A percentile compares a stretch with the other conserved stretches of the same genome.
phyloP scores from a whole-genome alignment of 2,113 vertebrate genomes.

The Thryonomys swinderianus region DNA sequence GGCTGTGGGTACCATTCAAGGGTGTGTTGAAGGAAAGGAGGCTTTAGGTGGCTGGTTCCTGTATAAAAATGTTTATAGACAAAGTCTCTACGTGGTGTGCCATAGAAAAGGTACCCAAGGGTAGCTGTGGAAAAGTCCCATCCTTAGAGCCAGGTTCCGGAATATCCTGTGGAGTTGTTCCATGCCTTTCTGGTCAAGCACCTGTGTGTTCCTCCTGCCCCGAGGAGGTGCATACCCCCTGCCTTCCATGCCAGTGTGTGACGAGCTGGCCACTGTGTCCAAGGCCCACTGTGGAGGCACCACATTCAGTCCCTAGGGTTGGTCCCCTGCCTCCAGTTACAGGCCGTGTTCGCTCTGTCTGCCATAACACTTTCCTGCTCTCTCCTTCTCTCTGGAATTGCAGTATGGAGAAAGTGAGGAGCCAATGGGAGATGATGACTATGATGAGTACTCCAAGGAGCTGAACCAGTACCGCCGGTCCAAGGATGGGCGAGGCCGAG shows the following conservation, averaged over 20 bases:
- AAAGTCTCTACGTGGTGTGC: not conserved
- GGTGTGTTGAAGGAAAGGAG: not conserved
- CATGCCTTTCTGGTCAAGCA: not conserved
- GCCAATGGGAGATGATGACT: slow-evolving; percentile 91
- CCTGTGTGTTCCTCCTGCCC: not conserved
- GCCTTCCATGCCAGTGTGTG: not conserved
- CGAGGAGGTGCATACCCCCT: too few relatives aligned
- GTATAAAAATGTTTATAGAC: not conserved
- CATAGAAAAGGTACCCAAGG: not conserved
- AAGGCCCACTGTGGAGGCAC: rapidly evolving
- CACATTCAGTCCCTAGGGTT: not conserved
- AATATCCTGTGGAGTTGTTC: not conserved
- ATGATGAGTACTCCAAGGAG: slow-evolving; percentile 94
- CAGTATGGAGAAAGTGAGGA: slow-evolving; percentile 93
- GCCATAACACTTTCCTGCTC: rapidly evolving
- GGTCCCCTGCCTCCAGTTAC: not conserved
- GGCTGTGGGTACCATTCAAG: rapidly evolving
- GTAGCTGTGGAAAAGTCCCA: not conserved
- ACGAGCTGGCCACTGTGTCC: not conserved
- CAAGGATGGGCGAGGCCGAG: slow-evolving; percentile 90
- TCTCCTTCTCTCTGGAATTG: not conserved
- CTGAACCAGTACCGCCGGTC: slow-evolving; percentile 92
- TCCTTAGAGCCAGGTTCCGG: not conserved
- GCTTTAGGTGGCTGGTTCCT: not conserved
- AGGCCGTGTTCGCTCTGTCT: rapidly evolving